Evolutionary conservation across 2,797 vertebrate genomes (phyloP).

Genomic region (Pterois miles): DNA sequence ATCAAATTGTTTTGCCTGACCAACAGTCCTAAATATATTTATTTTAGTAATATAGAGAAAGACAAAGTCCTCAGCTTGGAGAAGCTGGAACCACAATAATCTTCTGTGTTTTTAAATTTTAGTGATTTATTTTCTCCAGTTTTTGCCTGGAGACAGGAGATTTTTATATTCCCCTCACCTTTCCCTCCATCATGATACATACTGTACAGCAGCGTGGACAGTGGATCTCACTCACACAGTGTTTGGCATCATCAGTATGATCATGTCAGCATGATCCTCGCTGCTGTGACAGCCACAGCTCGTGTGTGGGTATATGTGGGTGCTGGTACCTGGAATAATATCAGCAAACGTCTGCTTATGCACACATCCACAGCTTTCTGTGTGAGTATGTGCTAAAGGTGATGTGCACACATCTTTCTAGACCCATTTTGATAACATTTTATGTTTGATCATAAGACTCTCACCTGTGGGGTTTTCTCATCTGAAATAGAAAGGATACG

Average conservation of each 20-base stretch:
- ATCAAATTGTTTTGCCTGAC: background rate
- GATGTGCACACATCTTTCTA: background rate
- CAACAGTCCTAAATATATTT: background rate
- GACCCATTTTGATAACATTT: background rate
- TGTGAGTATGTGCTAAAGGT: background rate
- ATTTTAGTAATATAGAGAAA: background rate
- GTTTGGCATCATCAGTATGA: constrained; percentile 44
- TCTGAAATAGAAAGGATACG: constrained; percentile 7
- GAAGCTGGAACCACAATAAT: background rate
- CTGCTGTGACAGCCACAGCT: constrained; percentile 45
- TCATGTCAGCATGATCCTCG: constrained; percentile 33
- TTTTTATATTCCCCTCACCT: background rate
- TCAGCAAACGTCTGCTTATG: constrained; percentile 33
- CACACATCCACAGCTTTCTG: constrained; percentile 13
- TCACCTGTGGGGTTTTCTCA: constrained; percentile 28
- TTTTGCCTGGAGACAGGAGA: background rate
- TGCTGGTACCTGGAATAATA: constrained; percentile 27
- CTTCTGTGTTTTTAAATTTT: background rate
- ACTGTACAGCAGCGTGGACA: constrained; percentile 3
- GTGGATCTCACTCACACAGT: constrained; percentile 15
- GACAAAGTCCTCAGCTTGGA: background rate
- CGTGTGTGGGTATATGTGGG: constrained; percentile 14
- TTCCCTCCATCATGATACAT: constrained; percentile 4
- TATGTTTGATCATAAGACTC: constrained; percentile 10
- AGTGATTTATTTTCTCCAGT: background rate